Percentiles rank a stretch among this genome's conserved stretches.
Evolutionary conservation across 2,888 invertebrate species (phyloP).

Genomic region (Sminthurinus aureus): DNA sequence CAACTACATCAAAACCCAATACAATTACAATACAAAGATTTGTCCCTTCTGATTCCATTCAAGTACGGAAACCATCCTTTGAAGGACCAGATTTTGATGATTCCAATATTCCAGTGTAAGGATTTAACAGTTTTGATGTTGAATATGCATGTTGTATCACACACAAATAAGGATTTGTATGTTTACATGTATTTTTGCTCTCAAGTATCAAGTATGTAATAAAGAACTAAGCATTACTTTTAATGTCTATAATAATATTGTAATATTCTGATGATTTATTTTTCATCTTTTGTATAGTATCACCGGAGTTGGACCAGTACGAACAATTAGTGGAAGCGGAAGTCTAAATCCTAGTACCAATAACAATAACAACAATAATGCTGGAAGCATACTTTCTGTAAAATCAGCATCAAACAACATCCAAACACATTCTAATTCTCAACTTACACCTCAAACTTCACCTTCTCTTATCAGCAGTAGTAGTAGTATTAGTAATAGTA

Average conservation of each 20-base stretch:
- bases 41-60: constrained; percentile 29
- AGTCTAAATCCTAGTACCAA: constrained; percentile 28
- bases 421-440: constrained; percentile 37
- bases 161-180: too few relatives aligned
- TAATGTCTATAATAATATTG: too few relatives aligned
- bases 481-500: constrained; percentile 6
- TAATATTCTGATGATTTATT: too few relatives aligned
- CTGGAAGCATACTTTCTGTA: constrained; percentile 45
- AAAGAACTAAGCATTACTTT: too few relatives aligned
- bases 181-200: too few relatives aligned
- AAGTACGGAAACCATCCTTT: constrained; percentile 34
- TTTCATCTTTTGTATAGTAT: too few relatives aligned
- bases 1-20: constrained; percentile 26
- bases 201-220: too few relatives aligned
- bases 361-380: constrained; percentile 31
- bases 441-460: constrained; percentile 38
- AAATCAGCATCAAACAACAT: constrained; percentile 42
- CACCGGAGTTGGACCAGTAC: constrained; percentile 56
- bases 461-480: constrained; percentile 2
- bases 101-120: constrained; percentile 58
- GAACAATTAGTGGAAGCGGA: constrained; percentile 39
- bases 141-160: too few relatives aligned
- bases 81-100: constrained; percentile 56
- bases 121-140: too few relatives aligned
- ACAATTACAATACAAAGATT: constrained; percentile 13